phyloP scores from a whole-genome alignment of 1,140 invertebrate species.

The Brachionus angularis region DNA sequence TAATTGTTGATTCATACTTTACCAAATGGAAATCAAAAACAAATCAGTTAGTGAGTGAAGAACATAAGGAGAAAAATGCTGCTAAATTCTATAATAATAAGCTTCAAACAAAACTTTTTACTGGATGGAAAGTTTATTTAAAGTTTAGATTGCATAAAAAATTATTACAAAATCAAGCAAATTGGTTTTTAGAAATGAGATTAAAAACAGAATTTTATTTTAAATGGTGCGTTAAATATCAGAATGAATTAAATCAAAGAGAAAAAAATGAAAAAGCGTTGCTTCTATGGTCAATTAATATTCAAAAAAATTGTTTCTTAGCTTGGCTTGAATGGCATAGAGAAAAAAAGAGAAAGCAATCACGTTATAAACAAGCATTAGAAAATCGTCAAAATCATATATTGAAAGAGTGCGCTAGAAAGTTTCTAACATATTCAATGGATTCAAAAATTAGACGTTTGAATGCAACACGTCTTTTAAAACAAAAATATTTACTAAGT shows the following conservation, averaged over 20 bases:
- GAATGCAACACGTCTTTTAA: not conserved
- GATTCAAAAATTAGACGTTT: slow-evolving; percentile 2
- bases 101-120: not conserved
- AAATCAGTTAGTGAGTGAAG: not conserved
- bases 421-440: slow-evolving; percentile 32
- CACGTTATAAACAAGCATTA: slow-evolving; percentile 4
- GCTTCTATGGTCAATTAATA: slow-evolving; percentile 25
- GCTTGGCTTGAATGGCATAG: slow-evolving; percentile 26
- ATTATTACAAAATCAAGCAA: slow-evolving; percentile 7
- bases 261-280: slow-evolving; percentile 25
- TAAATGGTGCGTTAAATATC: slow-evolving; percentile 20
- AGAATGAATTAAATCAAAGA: not conserved
- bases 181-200: slow-evolving; percentile 26
- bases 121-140: slow-evolving; percentile 1
- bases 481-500: slow-evolving; percentile 34
- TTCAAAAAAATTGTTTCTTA: slow-evolving; percentile 30
- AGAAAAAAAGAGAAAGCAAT: not conserved
- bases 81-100: not conserved
- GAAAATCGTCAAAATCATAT: slow-evolving; percentile 29
- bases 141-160: not conserved
- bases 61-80: slow-evolving; percentile 7
- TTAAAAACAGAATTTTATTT: slow-evolving; percentile 28
- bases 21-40: not conserved
- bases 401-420: slow-evolving; percentile 22
- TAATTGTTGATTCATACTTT: not conserved